A percentile compares a stretch with the other conserved stretches of the same genome.
phyloP scores from a whole-genome alignment of 1,140 invertebrate genomes.

The Capitella teleta region DNA sequence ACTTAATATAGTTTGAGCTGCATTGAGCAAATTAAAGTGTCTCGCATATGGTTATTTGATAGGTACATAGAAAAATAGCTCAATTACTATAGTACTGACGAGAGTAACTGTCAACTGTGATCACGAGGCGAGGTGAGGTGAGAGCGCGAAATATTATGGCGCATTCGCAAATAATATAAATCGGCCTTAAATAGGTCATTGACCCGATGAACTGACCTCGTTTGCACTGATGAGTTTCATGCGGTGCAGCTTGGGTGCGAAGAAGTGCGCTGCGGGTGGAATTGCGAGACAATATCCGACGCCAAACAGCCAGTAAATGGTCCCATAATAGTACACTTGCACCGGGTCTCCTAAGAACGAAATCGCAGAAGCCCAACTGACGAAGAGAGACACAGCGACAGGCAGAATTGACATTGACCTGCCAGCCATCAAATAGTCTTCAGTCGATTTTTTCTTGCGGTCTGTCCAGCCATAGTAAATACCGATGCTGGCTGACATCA shows the following conservation, averaged over 20 bases:
- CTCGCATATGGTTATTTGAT: too few relatives aligned
- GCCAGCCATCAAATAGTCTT: slow-evolving; percentile 17
- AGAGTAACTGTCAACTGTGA: too few relatives aligned
- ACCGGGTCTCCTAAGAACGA: slow-evolving; percentile 76
- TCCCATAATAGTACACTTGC: slow-evolving; percentile 57
- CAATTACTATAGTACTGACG: too few relatives aligned
- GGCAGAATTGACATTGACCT: slow-evolving; percentile 15
- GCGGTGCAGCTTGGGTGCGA: slow-evolving; percentile 34
- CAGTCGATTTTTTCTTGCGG: slow-evolving; percentile 10
- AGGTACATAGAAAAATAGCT: too few relatives aligned
- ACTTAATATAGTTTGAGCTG: too few relatives aligned
- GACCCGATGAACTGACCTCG: too few relatives aligned
- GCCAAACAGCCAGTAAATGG: slow-evolving; percentile 22
- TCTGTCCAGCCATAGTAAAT: slow-evolving; percentile 24
- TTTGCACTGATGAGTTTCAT: slow-evolving; percentile 32
- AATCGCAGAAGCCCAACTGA: slow-evolving; percentile 76
- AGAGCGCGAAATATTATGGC: too few relatives aligned
- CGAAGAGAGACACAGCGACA: slow-evolving; percentile 28
- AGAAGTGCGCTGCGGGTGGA: slow-evolving; percentile 19
- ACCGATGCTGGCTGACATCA: slow-evolving; percentile 31
- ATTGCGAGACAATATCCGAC: slow-evolving; percentile 23
- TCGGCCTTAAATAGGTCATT: too few relatives aligned
- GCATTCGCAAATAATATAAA: too few relatives aligned
- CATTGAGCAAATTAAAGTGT: too few relatives aligned
- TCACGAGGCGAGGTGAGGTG: too few relatives aligned